These are phyloP conservation scores for Laticauda laticaudata DNA, from an alignment of 2,113 vertebrate species.

Conservation along the genomic window DNA sequence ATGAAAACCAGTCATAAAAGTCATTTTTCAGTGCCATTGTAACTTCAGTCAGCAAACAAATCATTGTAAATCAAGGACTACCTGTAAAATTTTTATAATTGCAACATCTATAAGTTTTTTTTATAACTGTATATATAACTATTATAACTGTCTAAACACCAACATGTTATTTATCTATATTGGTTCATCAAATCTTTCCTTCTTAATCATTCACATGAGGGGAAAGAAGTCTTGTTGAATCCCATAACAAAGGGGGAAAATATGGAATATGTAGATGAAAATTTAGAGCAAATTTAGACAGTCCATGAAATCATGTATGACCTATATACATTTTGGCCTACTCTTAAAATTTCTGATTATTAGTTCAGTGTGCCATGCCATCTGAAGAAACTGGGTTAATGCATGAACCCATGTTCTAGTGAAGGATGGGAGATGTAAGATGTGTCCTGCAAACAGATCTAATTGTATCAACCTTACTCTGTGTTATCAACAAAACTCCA, in stretches of 20 bases:
- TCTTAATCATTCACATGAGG: not conserved
- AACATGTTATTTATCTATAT: not conserved
- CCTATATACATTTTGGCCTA: not conserved
- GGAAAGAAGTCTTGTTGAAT: not conserved
- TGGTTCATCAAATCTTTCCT: not conserved
- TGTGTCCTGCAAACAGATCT: not conserved
- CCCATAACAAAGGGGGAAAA: not conserved
- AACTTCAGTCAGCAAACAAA: not conserved
- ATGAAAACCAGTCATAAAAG: not conserved
- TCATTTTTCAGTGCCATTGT: not conserved
- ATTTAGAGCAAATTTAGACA: not conserved
- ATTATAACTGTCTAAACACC: not conserved
- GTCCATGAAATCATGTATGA: not conserved
- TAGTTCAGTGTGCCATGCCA: not conserved
- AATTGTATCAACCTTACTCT: not conserved
- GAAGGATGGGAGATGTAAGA: not conserved
- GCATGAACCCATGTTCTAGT: not conserved
- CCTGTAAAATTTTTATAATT: not conserved
- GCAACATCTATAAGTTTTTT: not conserved
- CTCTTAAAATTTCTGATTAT: not conserved
- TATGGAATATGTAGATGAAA: not conserved
- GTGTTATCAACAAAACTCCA: not conserved
- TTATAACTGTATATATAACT: no score
- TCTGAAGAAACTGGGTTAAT: not conserved
- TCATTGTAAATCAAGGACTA: not conserved